phyloP scores from a whole-genome alignment of 1,140 invertebrate genomes.

The Centruroides vittatus region DNA sequence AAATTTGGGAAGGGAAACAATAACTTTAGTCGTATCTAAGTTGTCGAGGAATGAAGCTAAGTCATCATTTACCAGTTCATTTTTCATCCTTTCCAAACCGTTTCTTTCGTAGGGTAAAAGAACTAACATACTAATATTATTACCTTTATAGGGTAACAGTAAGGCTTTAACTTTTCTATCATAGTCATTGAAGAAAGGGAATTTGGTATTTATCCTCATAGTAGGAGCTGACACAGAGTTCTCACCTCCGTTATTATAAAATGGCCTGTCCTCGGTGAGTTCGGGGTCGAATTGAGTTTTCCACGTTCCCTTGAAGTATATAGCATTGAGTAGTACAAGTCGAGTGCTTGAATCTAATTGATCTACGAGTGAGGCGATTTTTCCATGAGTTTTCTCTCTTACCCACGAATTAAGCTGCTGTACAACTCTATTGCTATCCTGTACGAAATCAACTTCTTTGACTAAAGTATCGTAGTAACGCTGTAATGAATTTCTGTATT shows the following conservation, averaged over 20 bases:
- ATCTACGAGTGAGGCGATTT: constrained; percentile 22
- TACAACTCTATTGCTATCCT: neutral
- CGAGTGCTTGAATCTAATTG: constrained; percentile 15
- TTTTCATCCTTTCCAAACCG: constrained; percentile 12
- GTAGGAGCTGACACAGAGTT: constrained; percentile 62
- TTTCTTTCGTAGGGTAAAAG: constrained; percentile 21
- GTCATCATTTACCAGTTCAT: neutral
- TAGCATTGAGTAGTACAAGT: constrained; percentile 24
- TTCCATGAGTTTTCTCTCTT: constrained; percentile 16
- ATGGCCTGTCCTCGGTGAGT: constrained; percentile 10
- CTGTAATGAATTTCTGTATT: neutral
- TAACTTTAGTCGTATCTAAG: constrained; percentile 7
- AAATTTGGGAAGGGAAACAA: constrained; percentile 22
- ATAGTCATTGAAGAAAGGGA: constrained; percentile 43
- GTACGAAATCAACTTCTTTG: constrained; percentile 3
- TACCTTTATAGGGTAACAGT: constrained; percentile 53
- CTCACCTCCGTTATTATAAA: constrained; percentile 26
- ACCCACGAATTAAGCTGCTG: constrained; percentile 19
- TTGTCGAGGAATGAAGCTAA: no score
- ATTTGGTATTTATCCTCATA: constrained; percentile 69
- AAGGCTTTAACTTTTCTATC: constrained; percentile 43
- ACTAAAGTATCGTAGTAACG: neutral
- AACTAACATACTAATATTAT: constrained; percentile 25
- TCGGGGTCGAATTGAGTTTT: constrained; percentile 10
- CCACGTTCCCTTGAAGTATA: constrained; percentile 27